Percentiles rank a stretch among this genome's conserved stretches.
These are phyloP conservation scores for Ictalurus punctatus DNA, from an alignment of 2,113 vertebrate genomes.

Conservation along the genomic window DNA sequence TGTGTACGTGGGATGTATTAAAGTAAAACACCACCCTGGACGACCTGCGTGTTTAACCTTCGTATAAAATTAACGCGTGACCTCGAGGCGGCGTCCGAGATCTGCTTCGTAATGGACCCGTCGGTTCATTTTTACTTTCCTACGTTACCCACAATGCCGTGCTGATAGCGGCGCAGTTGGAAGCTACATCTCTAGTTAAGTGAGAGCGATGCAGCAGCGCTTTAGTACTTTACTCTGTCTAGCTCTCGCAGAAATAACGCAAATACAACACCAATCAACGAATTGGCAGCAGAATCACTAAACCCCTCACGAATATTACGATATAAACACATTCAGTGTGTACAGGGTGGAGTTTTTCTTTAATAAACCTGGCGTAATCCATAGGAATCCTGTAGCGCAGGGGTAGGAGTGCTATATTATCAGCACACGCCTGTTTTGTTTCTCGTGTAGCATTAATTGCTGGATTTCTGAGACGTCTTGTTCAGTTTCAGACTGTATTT, in stretches of 20 bases:
- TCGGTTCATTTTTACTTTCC: neutral
- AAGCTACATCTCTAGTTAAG: neutral
- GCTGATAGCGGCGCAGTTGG: neutral
- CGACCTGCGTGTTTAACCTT: neutral
- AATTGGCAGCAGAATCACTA: neutral
- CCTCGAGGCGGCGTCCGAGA: neutral
- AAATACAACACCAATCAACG: neutral
- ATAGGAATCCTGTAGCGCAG: neutral
- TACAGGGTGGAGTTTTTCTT: neutral
- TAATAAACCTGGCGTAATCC: neutral
- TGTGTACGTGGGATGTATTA: neutral
- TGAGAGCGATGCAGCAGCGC: neutral
- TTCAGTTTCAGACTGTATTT: neutral
- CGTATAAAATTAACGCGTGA: neutral
- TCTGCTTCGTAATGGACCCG: neutral
- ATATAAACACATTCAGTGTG: neutral
- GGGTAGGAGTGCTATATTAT: neutral
- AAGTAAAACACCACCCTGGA: neutral
- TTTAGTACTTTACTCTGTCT: neutral
- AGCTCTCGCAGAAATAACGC: neutral
- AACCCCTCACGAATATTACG: neutral
- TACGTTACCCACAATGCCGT: neutral
- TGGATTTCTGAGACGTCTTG: constrained; percentile 3
- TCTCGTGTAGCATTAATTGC: constrained; percentile 4
- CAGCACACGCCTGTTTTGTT: neutral